A percentile compares a stretch with the other conserved stretches of the same genome.
Conservation (phyloP, 2,113 vertebrate species). For the Noturus placidus region DNA sequence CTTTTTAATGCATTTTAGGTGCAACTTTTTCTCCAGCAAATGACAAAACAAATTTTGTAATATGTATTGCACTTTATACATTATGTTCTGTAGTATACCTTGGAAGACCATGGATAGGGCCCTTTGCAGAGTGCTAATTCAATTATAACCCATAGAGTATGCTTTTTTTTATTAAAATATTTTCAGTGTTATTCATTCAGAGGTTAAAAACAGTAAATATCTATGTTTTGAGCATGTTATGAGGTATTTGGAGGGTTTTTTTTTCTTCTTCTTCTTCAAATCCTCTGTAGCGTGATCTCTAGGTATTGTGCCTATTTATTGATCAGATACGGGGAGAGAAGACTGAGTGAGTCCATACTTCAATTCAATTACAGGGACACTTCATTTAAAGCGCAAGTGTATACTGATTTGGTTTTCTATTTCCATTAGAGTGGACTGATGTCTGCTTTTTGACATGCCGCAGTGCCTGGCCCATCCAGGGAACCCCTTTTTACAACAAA, state of each 20-base stretch:
- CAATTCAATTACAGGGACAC: slow-evolving; percentile 53
- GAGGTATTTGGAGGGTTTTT: neutral
- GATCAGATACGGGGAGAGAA: slow-evolving; percentile 39
- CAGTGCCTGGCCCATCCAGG: slow-evolving; percentile 45
- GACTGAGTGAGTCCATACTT: slow-evolving; percentile 42
- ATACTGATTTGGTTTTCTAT: slow-evolving; percentile 57
- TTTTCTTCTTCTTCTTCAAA: neutral
- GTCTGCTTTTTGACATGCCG: slow-evolving; percentile 53
- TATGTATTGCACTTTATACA: neutral
- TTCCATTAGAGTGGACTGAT: slow-evolving; percentile 54
- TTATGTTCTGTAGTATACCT: neutral
- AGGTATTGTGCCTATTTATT: slow-evolving; percentile 32
- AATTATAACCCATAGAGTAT: neutral
- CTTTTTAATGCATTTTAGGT: neutral
- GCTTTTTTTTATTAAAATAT: neutral
- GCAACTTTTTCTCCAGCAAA: neutral
- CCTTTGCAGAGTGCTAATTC: neutral
- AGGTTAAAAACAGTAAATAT: neutral
- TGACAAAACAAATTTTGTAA: neutral
- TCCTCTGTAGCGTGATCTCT: neutral
- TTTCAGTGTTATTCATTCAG: neutral
- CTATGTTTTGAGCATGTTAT: neutral
- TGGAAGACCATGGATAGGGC: neutral
- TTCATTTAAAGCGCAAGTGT: slow-evolving; percentile 57
- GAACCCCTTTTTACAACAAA: slow-evolving; percentile 46